Evolutionary conservation across 2,888 invertebrate genomes (phyloP).

Genomic region (Arctia plantaginis): DNA sequence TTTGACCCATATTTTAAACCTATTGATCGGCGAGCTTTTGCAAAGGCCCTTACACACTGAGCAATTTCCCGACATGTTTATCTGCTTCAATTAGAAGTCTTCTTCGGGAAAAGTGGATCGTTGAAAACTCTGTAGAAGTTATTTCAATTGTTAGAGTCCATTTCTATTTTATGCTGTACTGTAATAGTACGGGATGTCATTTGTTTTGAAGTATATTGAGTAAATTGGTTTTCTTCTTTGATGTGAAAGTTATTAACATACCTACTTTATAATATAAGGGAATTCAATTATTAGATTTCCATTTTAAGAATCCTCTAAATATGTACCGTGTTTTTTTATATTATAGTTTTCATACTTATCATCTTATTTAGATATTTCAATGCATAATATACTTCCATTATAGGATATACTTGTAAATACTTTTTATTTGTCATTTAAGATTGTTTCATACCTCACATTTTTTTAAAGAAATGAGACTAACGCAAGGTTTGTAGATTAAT

Average conservation of each 20-base stretch:
- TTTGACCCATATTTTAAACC: slow-evolving; percentile 75
- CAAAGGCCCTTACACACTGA: slow-evolving; percentile 43
- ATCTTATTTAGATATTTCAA: no score
- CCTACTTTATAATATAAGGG: background rate
- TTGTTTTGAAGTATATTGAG: background rate
- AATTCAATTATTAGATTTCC: background rate
- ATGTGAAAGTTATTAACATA: background rate
- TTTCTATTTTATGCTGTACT: slow-evolving; percentile 3
- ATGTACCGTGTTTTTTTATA: background rate
- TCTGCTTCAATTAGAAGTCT: slow-evolving; percentile 33
- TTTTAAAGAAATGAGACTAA: no score
- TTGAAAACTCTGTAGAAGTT: slow-evolving; percentile 20
- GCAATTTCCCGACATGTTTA: slow-evolving; percentile 45
- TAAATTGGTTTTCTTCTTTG: background rate
- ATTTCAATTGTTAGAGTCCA: slow-evolving; percentile 17
- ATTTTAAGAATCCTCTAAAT: background rate
- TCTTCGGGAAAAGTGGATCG: slow-evolving; percentile 24
- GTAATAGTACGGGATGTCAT: background rate
- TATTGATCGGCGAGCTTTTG: slow-evolving; percentile 63
- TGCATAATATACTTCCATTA: no score
- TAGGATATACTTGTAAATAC: no score
- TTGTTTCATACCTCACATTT: no score
- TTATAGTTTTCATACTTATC: no score
- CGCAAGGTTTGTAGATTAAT: no score
- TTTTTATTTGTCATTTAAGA: no score